Evolutionary conservation across 2,888 invertebrate genomes (phyloP).

Genomic region (Leptodirus hochenwartii): DNA sequence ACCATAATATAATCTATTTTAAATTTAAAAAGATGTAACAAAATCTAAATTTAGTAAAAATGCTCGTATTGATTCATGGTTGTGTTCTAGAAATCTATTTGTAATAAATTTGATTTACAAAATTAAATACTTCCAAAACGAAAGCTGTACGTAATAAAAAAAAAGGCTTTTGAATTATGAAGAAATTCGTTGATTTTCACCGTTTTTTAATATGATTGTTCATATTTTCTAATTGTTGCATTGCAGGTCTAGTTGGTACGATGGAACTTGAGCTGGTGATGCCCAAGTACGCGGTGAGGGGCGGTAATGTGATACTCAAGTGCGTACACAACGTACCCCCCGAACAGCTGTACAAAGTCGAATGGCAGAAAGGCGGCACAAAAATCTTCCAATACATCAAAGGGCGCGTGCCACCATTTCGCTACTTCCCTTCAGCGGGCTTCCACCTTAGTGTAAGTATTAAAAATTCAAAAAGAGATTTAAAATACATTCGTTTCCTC

Average conservation of each 20-base stretch:
- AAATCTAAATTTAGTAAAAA: too few relatives aligned
- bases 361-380: slow-evolving; percentile 47
- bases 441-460: slow-evolving; percentile 57
- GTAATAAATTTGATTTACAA: too few relatives aligned
- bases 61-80: too few relatives aligned
- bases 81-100: too few relatives aligned
- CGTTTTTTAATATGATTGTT: slow-evolving; percentile 9
- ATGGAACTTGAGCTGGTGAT: slow-evolving; percentile 26
- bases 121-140: too few relatives aligned
- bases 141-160: too few relatives aligned
- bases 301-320: slow-evolving; percentile 48
- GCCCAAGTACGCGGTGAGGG: slow-evolving; percentile 49
- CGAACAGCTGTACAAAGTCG: slow-evolving; percentile 61
- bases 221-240: too few relatives aligned
- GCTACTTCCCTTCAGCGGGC: slow-evolving; percentile 46
- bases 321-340: slow-evolving; percentile 61
- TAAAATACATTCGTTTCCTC: background rate
- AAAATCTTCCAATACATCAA: slow-evolving; percentile 70
- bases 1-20: too few relatives aligned
- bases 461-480: too few relatives aligned
- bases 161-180: too few relatives aligned
- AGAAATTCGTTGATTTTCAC: background rate
- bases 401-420: slow-evolving; percentile 56
- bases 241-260: slow-evolving; percentile 22
- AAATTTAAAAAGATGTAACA: too few relatives aligned